Conservation (phyloP, 2,797 vertebrate species). For the Etheostoma nigrum region DNA sequence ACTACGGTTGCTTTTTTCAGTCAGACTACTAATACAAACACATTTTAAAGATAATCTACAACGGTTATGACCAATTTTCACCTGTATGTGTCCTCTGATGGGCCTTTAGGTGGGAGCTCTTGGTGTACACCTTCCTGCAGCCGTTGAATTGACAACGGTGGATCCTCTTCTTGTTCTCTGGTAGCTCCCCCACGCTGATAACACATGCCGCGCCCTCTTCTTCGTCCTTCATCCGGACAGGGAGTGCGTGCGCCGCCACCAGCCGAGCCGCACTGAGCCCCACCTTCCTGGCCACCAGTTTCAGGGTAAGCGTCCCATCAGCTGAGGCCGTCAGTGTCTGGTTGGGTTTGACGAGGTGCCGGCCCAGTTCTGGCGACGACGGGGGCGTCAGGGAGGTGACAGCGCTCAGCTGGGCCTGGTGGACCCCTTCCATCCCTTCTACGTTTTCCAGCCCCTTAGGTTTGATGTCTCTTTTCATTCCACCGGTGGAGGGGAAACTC, state of each 20-base stretch:
- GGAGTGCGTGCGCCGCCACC: constrained; percentile 84
- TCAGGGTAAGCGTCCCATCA: constrained; percentile 95
- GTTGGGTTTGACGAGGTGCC: constrained; percentile 94
- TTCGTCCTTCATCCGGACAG: constrained; percentile 85
- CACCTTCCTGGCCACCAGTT: constrained; percentile 95
- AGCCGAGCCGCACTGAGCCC: constrained; percentile 89
- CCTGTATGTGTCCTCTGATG: constrained; percentile 99
- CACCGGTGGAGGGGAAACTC: constrained; percentile 63
- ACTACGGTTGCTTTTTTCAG: background rate
- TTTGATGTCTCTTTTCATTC: constrained; percentile 68
- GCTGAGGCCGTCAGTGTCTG: constrained; percentile 91
- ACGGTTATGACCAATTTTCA: constrained; percentile 67
- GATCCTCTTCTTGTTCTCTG: constrained; percentile 99
- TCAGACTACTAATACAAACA: background rate
- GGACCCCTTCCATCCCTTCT: constrained; percentile 86
- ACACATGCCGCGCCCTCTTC: constrained; percentile 85
- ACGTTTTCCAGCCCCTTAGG: constrained; percentile 64
- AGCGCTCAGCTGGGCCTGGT: constrained; percentile 96
- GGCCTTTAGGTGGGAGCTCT: constrained; percentile 99
- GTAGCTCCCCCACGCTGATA: constrained; percentile 83
- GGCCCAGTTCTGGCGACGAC: constrained; percentile 96
- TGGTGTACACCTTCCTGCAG: constrained; percentile 99
- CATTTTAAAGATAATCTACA: background rate
- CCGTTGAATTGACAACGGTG: constrained; percentile 99
- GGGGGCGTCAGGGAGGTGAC: constrained; percentile 98